A percentile compares a stretch with the other conserved stretches of the same genome.
Evolutionary conservation across 2,888 invertebrate genomes (phyloP).

Genomic region (Caenorhabditis virilis): DNA sequence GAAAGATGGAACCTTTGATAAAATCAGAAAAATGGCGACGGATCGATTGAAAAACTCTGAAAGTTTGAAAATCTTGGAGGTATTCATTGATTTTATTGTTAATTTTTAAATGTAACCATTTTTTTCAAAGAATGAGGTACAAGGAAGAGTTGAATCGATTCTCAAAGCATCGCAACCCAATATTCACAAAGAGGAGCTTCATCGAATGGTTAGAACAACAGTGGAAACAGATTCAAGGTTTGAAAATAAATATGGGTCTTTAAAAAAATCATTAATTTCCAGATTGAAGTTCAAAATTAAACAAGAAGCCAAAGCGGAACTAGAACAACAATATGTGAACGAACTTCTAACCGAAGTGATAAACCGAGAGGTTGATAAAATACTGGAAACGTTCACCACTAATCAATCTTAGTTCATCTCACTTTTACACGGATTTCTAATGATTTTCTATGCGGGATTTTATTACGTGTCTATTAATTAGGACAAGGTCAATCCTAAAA

Average conservation of each 20-base stretch:
- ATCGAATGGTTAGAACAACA: constrained; percentile 12
- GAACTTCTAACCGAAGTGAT: constrained; percentile 6
- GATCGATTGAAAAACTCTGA: constrained; percentile 11
- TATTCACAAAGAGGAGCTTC: constrained; percentile 20
- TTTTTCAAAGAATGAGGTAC: constrained; percentile 21
- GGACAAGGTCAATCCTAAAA: not conserved
- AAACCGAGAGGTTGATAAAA: constrained; percentile 6
- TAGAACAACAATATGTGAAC: constrained; percentile 12
- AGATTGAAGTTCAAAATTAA: constrained; percentile 22
- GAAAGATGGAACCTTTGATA: constrained; percentile 29
- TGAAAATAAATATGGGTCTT: not conserved
- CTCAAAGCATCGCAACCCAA: constrained; percentile 12
- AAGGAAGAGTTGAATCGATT: constrained; percentile 22
- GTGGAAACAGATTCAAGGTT: constrained; percentile 10
- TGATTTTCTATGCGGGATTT: no score
- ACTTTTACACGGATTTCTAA: not conserved
- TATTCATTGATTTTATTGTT: not conserved
- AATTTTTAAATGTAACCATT: not conserved
- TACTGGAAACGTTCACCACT: not conserved
- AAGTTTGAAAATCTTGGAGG: constrained; percentile 13
- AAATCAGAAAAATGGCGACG: constrained; percentile 19
- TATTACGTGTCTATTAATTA: not conserved
- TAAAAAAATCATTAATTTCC: not conserved
- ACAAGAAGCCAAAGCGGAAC: constrained; percentile 12
- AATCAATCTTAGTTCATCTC: not conserved